phyloP scores from a whole-genome alignment of 2,113 vertebrate genomes.

The Semicossyphus pulcher region DNA sequence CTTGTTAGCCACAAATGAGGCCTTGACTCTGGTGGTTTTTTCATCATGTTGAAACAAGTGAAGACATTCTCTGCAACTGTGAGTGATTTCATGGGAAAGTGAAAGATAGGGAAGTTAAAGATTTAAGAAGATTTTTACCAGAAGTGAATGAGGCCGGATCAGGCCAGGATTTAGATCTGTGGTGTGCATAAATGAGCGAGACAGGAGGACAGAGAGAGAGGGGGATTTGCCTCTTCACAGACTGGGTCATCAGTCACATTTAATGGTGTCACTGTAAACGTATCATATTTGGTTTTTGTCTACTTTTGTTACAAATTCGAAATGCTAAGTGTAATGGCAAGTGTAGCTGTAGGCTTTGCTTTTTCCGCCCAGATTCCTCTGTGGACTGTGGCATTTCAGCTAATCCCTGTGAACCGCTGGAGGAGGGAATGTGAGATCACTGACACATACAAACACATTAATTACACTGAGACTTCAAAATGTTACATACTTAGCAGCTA shows the following conservation, averaged over 20 bases:
- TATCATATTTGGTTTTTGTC: slow-evolving; percentile 25
- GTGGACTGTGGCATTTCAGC: slow-evolving; percentile 53
- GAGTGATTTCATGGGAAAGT: slow-evolving; percentile 13
- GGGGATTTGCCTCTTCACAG: not conserved
- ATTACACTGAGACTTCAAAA: slow-evolving; percentile 28
- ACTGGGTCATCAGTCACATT: slow-evolving; percentile 32
- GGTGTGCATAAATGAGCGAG: slow-evolving; percentile 26
- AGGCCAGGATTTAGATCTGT: slow-evolving; percentile 29
- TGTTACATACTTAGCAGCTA: slow-evolving; percentile 5
- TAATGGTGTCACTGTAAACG: slow-evolving; percentile 17
- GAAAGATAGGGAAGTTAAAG: slow-evolving; percentile 22
- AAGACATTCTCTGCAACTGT: slow-evolving; percentile 12
- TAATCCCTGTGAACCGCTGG: slow-evolving; percentile 50
- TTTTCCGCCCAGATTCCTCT: slow-evolving; percentile 22
- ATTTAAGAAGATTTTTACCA: slow-evolving; percentile 36
- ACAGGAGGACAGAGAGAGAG: slow-evolving; percentile 14
- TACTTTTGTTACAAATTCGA: slow-evolving; percentile 24
- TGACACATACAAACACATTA: slow-evolving; percentile 26
- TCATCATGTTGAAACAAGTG: slow-evolving; percentile 11
- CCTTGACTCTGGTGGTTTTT: not conserved
- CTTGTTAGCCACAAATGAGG: not conserved
- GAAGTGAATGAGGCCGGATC: slow-evolving; percentile 16
- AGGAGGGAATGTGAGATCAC: slow-evolving; percentile 41
- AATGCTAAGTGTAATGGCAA: slow-evolving; percentile 19
- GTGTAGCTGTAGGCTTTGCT: slow-evolving; percentile 39